Evolutionary conservation across 2,113 vertebrate genomes (phyloP).

Genomic region (Capreolus pygargus): DNA sequence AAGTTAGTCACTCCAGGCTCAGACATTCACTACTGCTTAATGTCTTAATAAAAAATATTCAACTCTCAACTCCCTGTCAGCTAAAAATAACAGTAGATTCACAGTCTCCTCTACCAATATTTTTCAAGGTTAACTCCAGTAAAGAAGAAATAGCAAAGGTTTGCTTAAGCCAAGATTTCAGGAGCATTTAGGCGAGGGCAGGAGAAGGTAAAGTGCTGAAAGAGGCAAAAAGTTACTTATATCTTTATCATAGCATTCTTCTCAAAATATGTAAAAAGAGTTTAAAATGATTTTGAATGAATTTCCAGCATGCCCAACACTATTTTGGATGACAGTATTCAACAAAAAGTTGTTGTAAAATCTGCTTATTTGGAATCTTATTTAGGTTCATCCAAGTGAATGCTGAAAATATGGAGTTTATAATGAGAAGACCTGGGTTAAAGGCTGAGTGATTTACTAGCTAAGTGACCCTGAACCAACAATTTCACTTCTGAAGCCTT

Average conservation of each 20-base stretch:
- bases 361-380: not conserved
- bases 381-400: not conserved
- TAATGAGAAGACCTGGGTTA: not conserved
- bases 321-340: not conserved
- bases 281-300: not conserved
- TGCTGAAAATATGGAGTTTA: not conserved
- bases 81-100: slow-evolving; percentile 68
- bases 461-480: not conserved
- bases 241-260: slow-evolving; percentile 9
- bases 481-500: not conserved
- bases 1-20: not conserved
- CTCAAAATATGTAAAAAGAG: not conserved
- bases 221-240: slow-evolving; percentile 38
- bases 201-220: not conserved
- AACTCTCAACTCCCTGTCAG: slow-evolving; percentile 30
- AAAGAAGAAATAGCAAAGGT: slow-evolving; percentile 25
- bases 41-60: slow-evolving; percentile 48
- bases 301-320: not conserved
- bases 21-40: not conserved
- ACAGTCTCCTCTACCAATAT: slow-evolving; percentile 13
- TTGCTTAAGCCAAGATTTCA: slow-evolving; percentile 33
- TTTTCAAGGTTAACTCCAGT: slow-evolving; percentile 63
- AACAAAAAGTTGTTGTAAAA: slow-evolving; percentile 4
- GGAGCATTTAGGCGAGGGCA: not conserved
- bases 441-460: not conserved